Conservation (phyloP, 1,140 invertebrate species). For the Pseudomyrmex cubaensis region DNA sequence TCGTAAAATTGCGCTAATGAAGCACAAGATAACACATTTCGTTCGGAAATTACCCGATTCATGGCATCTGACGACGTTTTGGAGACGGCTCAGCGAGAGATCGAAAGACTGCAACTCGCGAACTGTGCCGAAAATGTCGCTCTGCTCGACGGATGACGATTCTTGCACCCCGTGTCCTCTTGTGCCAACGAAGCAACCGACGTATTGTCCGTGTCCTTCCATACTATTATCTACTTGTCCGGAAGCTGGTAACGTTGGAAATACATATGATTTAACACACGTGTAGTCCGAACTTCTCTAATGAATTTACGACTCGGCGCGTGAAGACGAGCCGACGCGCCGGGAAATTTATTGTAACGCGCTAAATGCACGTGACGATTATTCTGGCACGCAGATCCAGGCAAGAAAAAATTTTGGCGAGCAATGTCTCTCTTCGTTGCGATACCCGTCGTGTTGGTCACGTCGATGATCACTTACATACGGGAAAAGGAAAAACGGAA, state of each 20-base stretch:
- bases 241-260: constrained; percentile 2
- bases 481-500: constrained; percentile 32
- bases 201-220: neutral
- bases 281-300: constrained; percentile 21
- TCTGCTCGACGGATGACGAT: neutral
- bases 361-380: neutral
- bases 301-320: constrained; percentile 21
- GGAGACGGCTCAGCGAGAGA: neutral
- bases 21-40: neutral
- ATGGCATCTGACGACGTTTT: neutral
- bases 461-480: constrained; percentile 25
- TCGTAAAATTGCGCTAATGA: neutral
- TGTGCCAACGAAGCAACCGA: neutral
- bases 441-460: constrained; percentile 56
- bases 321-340: too few species aligned
- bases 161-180: neutral
- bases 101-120: constrained; percentile 1
- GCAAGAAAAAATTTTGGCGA: constrained; percentile 24
- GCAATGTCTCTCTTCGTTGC: constrained; percentile 13
- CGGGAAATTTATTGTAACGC: neutral
- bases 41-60: neutral
- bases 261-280: neutral
- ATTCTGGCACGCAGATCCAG: constrained; percentile 13
- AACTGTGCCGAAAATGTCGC: neutral
- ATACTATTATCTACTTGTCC: neutral